Percentiles rank a stretch among this genome's conserved stretches.
phyloP scores from a whole-genome alignment of 2,888 invertebrate genomes.

The Bellardia bayeri region DNA sequence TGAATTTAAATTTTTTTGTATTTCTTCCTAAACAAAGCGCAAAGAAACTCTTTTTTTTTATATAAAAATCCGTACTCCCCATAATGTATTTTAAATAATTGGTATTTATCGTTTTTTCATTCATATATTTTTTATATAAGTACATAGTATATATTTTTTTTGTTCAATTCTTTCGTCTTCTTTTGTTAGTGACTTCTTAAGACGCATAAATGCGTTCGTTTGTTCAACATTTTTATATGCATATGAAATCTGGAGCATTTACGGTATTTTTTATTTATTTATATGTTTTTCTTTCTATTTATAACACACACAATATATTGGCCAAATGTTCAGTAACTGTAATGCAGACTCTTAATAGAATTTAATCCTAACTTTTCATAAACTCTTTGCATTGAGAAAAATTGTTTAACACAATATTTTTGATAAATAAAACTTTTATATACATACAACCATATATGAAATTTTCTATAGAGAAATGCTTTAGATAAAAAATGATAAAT shows the following conservation, averaged over 20 bases:
- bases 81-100: constrained; percentile 34
- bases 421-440: too few relatives aligned
- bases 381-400: too few relatives aligned
- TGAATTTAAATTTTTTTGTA: constrained; percentile 41
- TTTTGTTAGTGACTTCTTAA: constrained; percentile 6
- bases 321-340: constrained; percentile 44
- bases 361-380: not conserved
- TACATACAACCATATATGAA: too few relatives aligned
- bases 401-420: too few relatives aligned
- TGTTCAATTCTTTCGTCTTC: constrained; percentile 19
- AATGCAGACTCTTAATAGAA: not conserved
- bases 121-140: not conserved
- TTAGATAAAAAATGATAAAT: too few relatives aligned
- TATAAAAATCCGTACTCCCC: not conserved
- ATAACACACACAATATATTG: constrained; percentile 48
- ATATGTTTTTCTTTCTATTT: constrained; percentile 39
- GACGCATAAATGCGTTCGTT: constrained; percentile 43
- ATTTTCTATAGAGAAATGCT: too few relatives aligned
- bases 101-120: constrained; percentile 12
- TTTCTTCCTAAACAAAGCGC: constrained; percentile 43
- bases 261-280: constrained; percentile 57
- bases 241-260: constrained; percentile 64
- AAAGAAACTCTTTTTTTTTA: not conserved
- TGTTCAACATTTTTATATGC: constrained; percentile 36
- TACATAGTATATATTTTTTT: not conserved